A percentile compares a stretch with the other conserved stretches of the same genome.
phyloP scores from a whole-genome alignment of 2,113 vertebrate genomes.

The Zosterops borbonicus region DNA sequence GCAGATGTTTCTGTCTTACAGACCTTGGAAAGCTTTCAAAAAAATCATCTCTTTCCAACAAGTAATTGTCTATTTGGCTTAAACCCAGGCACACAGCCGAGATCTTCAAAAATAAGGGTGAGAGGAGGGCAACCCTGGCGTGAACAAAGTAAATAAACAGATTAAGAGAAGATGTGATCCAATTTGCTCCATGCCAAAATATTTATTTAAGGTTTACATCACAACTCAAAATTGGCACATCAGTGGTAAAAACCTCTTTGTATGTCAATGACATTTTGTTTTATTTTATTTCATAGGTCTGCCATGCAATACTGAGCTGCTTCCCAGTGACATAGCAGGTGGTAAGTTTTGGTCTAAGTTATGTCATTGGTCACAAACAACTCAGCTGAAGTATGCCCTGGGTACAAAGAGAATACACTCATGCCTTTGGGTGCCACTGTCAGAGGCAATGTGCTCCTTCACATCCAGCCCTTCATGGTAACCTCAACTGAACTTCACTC shows the following conservation, averaged over 20 bases:
- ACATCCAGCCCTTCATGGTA: background rate
- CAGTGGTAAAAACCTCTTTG: background rate
- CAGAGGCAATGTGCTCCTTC: background rate
- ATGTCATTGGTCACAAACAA: background rate
- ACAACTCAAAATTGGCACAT: background rate
- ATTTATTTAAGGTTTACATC: conserved; percentile 47
- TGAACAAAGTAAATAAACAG: conserved; percentile 60
- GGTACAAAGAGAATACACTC: background rate
- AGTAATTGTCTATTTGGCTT: conserved; percentile 53
- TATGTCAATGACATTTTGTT: background rate
- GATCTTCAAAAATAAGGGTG: conserved; percentile 55
- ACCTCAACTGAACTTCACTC: conserved; percentile 2
- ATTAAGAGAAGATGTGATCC: conserved; percentile 52
- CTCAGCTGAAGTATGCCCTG: background rate
- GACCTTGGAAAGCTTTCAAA: conserved; percentile 51
- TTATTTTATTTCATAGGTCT: background rate
- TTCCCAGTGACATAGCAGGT: background rate
- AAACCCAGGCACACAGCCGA: conserved; percentile 52
- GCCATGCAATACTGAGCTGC: background rate
- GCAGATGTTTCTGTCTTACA: conserved; percentile 63
- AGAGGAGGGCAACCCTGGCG: conserved; percentile 30
- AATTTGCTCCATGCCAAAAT: conserved; percentile 51
- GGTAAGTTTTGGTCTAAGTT: background rate
- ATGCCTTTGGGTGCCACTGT: background rate
- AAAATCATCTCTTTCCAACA: conserved; percentile 58